Conservation (phyloP, 2,888 invertebrate species). For the Netelia inedita region DNA sequence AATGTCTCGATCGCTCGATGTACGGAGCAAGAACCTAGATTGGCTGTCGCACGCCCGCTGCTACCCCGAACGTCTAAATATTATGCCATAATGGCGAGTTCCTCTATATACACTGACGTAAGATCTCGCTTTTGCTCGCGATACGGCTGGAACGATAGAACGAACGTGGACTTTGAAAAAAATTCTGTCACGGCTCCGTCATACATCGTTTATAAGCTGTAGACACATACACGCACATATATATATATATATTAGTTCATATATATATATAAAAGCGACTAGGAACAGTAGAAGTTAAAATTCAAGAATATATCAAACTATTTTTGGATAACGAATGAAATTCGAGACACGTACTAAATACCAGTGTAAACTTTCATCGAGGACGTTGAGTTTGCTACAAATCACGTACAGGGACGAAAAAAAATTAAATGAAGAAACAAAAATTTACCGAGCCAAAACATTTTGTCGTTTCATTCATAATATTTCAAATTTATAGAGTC, state of each 20-base stretch:
- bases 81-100: slow-evolving; percentile 68
- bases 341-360: slow-evolving; percentile 56
- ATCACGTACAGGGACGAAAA: not conserved
- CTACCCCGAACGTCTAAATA: slow-evolving; percentile 71
- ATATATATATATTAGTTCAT: not conserved
- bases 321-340: slow-evolving; percentile 54
- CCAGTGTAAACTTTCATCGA: slow-evolving; percentile 39
- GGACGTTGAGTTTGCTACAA: not conserved
- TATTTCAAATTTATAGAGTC: no score
- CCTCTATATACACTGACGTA: slow-evolving; percentile 71
- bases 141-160: slow-evolving; percentile 4
- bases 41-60: slow-evolving; percentile 61
- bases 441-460: not conserved
- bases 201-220: slow-evolving; percentile 13
- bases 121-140: slow-evolving; percentile 54
- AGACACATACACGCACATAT: slow-evolving; percentile 25
- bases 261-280: not conserved
- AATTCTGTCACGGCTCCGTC: slow-evolving; percentile 13
- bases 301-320: slow-evolving; percentile 51
- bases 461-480: not conserved
- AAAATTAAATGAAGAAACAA: not conserved
- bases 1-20: slow-evolving; percentile 34
- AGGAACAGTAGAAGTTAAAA: not conserved
- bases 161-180: slow-evolving; percentile 51
- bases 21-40: slow-evolving; percentile 23